phyloP scores from a whole-genome alignment of 2,797 vertebrate species.

The Spea hammondii region DNA sequence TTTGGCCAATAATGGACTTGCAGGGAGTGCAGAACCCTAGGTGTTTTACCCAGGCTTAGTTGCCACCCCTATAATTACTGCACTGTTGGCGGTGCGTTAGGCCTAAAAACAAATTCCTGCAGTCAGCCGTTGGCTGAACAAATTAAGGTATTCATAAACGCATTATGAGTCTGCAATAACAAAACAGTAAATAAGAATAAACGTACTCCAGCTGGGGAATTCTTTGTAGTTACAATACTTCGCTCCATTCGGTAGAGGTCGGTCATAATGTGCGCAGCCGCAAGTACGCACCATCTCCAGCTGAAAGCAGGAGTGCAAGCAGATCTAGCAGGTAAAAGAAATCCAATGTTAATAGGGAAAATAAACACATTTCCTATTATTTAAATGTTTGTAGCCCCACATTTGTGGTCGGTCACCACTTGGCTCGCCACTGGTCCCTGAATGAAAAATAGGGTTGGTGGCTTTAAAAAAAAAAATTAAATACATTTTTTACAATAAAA shows the following conservation, averaged over 20 bases:
- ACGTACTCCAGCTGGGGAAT: constrained; percentile 77
- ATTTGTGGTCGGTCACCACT: background rate
- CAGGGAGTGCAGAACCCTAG: too few species aligned
- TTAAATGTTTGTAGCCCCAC: too few species aligned
- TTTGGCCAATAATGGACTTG: too few species aligned
- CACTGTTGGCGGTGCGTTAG: too few species aligned
- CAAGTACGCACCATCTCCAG: constrained; percentile 70
- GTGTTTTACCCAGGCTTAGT: too few species aligned
- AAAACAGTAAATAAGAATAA: background rate
- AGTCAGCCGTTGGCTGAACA: background rate
- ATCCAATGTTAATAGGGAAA: background rate
- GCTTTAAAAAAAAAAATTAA: background rate
- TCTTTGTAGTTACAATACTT: constrained; percentile 75
- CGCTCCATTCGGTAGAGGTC: constrained; percentile 64
- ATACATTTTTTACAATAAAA: too few species aligned
- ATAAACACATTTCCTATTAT: background rate
- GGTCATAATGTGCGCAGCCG: constrained; percentile 71
- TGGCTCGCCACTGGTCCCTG: too few species aligned
- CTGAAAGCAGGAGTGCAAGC: constrained; percentile 78
- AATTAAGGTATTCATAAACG: background rate
- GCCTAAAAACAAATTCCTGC: too few species aligned
- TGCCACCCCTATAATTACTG: too few species aligned
- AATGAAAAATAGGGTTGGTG: too few species aligned
- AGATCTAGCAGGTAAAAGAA: constrained; percentile 63
- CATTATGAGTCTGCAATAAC: background rate